phyloP scores from a whole-genome alignment of 35 echinoderm and acorn worm species.

The Heliocidaris tuberculata region DNA sequence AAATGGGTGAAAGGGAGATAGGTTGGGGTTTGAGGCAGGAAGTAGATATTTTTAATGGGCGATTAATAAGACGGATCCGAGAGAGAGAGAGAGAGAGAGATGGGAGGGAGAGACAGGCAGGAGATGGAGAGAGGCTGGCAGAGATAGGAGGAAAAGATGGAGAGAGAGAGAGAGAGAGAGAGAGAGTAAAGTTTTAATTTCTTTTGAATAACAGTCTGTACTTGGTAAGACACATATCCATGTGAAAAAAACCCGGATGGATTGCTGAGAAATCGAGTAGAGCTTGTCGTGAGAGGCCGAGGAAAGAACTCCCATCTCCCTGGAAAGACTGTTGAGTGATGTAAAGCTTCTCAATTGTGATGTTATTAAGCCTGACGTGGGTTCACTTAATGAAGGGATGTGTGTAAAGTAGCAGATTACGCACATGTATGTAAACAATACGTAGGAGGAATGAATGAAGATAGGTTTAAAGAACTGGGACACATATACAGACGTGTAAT shows the following conservation, averaged over 20 bases:
- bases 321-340: background rate
- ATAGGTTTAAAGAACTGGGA: background rate
- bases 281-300: background rate
- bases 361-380: background rate
- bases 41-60: background rate
- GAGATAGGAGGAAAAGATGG: no score
- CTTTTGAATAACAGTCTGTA: background rate
- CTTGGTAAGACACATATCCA: background rate
- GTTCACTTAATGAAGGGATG: background rate
- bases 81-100: no score
- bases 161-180: background rate
- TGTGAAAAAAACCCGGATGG: background rate
- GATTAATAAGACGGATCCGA: no score
- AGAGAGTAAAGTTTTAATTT: background rate
- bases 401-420: background rate
- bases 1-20: no score
- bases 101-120: no score
- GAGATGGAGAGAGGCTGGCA: no score
- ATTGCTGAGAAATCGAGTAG: background rate
- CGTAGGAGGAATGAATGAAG: background rate
- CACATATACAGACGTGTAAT: background rate
- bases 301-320: background rate
- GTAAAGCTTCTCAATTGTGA: background rate
- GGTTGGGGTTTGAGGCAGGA: background rate
- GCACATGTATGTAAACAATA: constrained; percentile 5